phyloP scores from a whole-genome alignment of 2,888 invertebrate genomes.

The Lasioglossum marginatum region DNA sequence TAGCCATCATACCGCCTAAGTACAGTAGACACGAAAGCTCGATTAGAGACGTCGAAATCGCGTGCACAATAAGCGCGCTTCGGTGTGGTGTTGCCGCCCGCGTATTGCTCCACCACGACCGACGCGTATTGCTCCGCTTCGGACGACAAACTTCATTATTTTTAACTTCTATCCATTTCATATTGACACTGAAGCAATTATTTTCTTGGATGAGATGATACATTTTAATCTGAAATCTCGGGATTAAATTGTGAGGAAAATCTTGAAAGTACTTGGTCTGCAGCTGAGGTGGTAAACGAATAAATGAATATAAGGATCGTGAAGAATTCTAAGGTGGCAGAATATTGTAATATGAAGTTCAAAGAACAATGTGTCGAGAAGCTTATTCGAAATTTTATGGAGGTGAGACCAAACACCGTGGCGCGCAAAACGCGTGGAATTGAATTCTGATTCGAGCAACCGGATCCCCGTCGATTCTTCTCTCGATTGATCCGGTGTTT shows the following conservation, averaged over 20 bases:
- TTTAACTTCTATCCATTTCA: no score
- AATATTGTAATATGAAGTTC: no score
- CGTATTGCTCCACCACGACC: background rate
- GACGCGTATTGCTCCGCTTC: background rate
- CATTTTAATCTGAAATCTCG: no score
- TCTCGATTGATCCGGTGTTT: conserved; percentile 7
- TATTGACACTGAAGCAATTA: no score
- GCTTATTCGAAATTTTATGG: background rate
- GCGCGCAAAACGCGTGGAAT: background rate
- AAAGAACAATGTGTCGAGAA: background rate
- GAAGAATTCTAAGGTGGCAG: no score
- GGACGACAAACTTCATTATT: background rate
- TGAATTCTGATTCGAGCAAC: background rate
- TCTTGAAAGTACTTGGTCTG: no score
- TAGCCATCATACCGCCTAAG: conserved; percentile 73
- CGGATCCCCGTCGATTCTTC: conserved; percentile 10
- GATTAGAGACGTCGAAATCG: conserved; percentile 78
- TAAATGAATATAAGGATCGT: no score
- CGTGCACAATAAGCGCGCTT: conserved; percentile 71
- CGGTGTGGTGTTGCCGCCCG: background rate
- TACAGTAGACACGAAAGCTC: conserved; percentile 78
- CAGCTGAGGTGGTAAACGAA: no score
- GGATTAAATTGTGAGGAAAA: no score
- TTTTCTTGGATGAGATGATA: no score
- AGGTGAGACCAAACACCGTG: background rate